Base-by-base conservation (phyloP, 1,140 invertebrate genomes). In the Drosophila persimilis region DNA sequence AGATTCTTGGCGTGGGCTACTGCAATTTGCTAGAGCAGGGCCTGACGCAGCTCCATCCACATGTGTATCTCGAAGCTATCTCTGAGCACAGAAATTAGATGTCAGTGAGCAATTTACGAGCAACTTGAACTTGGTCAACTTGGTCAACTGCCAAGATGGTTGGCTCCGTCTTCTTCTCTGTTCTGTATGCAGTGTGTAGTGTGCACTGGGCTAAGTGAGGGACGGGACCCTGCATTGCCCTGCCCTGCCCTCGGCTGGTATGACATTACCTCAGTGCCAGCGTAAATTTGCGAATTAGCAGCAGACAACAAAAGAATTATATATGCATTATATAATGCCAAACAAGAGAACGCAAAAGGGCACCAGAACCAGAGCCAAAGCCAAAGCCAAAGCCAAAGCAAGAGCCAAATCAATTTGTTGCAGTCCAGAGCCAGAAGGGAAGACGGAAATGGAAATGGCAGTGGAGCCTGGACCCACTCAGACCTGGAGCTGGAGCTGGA, bases 251-350 rank as follows among this genome's bases (percentile, higher is more conserved):
- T 24, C 15, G 13, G 41, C 29, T 39, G 31, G 44, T 46, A 84
- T 84, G 79, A 84, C 80, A 85, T 84, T 85, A 67, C 51, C 77
- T 72, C 73, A 84, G 84, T 84, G 74, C 60, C 80, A 77, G 80
- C 72, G 73, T 61, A 77, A 63, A 80, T 85, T 69, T 59, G 60
- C 80, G 73, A 84, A 84, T 84, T 70, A 84, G 81, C 57, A 73
- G 77, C 66, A 86, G 80, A 80, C 77, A 84, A 84, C 80, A 86
- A 84, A 80, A 69, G 77, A 80, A 84, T 84, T 84, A 80, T 80
- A 80, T 69, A 80, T 85, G 66, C 66, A 80, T 76, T 85, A 83
- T 73, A 85, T 85, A 73, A 83, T 73, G 62, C 56, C 73, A 62
- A 78, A 41, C 61, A 4, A 78, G 55, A 64, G 53, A 83, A 62